phyloP scores from a whole-genome alignment of 2,797 vertebrate species.

The Cirrhinus mrigala region DNA sequence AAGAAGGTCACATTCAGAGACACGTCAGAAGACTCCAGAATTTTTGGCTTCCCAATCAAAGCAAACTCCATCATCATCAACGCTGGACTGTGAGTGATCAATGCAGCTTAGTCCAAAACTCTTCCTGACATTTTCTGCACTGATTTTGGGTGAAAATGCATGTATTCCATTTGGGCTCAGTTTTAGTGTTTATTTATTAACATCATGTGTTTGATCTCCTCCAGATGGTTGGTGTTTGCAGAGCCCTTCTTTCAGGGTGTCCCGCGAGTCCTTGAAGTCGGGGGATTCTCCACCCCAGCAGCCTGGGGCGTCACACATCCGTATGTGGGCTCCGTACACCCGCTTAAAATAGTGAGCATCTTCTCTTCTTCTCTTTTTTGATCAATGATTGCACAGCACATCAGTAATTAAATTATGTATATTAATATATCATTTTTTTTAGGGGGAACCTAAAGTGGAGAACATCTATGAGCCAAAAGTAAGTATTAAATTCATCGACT shows the following conservation, averaged over 20 bases:
- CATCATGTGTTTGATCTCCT: neutral
- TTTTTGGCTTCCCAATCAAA: conserved; percentile 80
- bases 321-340: conserved; percentile 88
- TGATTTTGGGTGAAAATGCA: too few species aligned
- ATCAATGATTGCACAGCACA: neutral
- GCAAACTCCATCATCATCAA: conserved; percentile 90
- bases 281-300: conserved; percentile 84
- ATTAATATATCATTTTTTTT: conserved; percentile 25
- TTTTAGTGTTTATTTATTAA: neutral
- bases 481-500: conserved; percentile 43
- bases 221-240: conserved; percentile 92
- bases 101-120: neutral
- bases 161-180: neutral
- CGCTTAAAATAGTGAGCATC: conserved; percentile 88
- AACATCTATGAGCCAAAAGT: conserved; percentile 87
- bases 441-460: conserved; percentile 93
- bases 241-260: conserved; percentile 90
- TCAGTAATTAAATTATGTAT: neutral
- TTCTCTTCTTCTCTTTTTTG: neutral
- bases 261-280: conserved; percentile 89
- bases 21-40: conserved; percentile 84
- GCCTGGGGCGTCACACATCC: conserved; percentile 89
- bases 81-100: conserved; percentile 88
- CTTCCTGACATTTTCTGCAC: too few species aligned
- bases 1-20: conserved; percentile 83